phyloP scores from a whole-genome alignment of 2,797 vertebrate genomes.

The Anguilla anguilla region DNA sequence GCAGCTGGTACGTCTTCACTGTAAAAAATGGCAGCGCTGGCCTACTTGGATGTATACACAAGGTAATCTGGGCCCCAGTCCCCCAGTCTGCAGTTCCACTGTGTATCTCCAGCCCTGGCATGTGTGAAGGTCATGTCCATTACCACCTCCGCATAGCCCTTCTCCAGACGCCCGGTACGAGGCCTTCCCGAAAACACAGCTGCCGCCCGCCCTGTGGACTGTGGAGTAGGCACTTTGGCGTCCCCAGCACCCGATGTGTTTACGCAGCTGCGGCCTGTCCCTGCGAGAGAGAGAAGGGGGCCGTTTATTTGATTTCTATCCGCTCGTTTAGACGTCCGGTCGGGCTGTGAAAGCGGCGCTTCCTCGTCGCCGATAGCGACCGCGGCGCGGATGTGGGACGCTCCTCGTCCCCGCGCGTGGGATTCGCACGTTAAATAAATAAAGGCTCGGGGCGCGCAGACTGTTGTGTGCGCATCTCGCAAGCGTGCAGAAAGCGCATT shows the following conservation, averaged over 20 bases:
- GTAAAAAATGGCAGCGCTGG: too few relatives aligned
- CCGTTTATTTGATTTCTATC: constrained; percentile 74
- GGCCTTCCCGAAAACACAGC: not conserved
- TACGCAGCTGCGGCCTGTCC: constrained; percentile 59
- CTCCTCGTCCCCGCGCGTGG: too few relatives aligned
- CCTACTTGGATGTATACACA: too few relatives aligned
- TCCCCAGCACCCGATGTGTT: not conserved
- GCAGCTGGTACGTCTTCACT: too few relatives aligned
- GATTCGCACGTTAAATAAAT: not conserved
- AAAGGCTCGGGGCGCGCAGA: too few relatives aligned
- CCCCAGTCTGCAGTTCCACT: too few relatives aligned
- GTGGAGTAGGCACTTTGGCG: not conserved
- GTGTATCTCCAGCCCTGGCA: not conserved
- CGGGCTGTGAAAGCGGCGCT: constrained; percentile 64
- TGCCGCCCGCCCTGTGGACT: not conserved
- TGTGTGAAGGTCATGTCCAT: not conserved
- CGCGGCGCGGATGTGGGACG: not conserved
- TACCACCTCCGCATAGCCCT: not conserved
- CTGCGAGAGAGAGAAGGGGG: constrained; percentile 38
- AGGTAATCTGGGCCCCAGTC: too few relatives aligned
- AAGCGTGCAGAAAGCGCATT: not conserved
- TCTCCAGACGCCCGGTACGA: not conserved
- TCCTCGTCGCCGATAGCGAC: constrained; percentile 61
- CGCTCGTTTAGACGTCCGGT: constrained; percentile 67
- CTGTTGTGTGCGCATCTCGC: too few relatives aligned